phyloP scores from a whole-genome alignment of 2,797 vertebrate genomes.

The Sebastolobus alascanus region DNA sequence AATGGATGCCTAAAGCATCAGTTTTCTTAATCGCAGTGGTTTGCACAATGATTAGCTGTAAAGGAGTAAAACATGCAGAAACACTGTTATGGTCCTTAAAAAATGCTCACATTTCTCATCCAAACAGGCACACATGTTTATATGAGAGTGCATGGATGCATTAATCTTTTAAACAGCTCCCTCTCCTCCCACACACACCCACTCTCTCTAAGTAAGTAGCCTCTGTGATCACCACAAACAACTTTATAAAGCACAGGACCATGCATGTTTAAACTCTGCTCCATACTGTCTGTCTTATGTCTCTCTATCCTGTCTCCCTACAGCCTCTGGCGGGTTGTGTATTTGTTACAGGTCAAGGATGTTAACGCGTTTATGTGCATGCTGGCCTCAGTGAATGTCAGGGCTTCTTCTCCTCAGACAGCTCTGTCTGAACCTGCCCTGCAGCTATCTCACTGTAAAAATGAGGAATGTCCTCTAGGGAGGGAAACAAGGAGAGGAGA shows the following conservation, averaged over 20 bases:
- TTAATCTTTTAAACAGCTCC: slow-evolving; percentile 40
- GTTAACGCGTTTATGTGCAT: slow-evolving; percentile 46
- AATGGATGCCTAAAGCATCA: background rate
- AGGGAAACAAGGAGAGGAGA: background rate
- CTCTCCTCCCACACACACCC: slow-evolving; percentile 5
- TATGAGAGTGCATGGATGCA: background rate
- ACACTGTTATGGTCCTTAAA: background rate
- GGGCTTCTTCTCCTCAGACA: slow-evolving; percentile 34
- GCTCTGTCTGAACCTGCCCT: slow-evolving; percentile 69
- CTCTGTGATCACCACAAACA: slow-evolving; percentile 39
- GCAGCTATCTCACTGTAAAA: slow-evolving; percentile 51
- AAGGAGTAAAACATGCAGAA: background rate
- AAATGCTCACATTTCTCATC: background rate
- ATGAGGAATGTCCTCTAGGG: slow-evolving; percentile 49
- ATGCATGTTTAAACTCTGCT: slow-evolving; percentile 13
- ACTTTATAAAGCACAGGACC: slow-evolving; percentile 19
- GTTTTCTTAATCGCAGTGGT: background rate
- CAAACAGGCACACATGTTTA: slow-evolving; percentile 17
- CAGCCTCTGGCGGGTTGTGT: slow-evolving; percentile 20
- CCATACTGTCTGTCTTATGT: background rate
- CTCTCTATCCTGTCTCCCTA: slow-evolving; percentile 13
- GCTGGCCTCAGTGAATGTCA: slow-evolving; percentile 44
- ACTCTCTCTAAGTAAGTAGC: slow-evolving; percentile 5
- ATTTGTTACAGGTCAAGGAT: slow-evolving; percentile 55
- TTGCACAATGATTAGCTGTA: background rate